These are phyloP conservation scores for Cotesia chilonis DNA, from an alignment of 1,140 invertebrate species.

Conservation along the genomic window DNA sequence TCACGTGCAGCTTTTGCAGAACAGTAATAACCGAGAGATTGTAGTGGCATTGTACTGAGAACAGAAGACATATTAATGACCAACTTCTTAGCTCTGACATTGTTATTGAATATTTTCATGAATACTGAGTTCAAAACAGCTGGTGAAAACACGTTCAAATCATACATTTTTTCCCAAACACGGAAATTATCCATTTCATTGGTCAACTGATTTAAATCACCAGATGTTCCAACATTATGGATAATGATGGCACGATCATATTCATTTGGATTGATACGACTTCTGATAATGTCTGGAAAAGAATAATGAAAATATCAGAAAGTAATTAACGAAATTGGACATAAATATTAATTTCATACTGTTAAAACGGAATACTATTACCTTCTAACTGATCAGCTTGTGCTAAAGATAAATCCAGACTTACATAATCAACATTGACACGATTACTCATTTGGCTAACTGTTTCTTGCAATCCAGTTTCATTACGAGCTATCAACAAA, in stretches of 20 bases:
- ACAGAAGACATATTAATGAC: conserved; percentile 92
- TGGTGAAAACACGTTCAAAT: conserved; percentile 83
- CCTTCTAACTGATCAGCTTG: conserved; percentile 63
- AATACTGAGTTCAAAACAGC: conserved; percentile 82
- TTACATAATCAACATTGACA: conserved; percentile 66
- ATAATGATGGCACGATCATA: conserved; percentile 80
- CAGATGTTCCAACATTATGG: conserved; percentile 90
- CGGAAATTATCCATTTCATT: conserved; percentile 70
- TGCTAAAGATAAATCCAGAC: conserved; percentile 69
- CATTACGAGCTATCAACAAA: conserved; percentile 80
- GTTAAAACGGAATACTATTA: conserved; percentile 34
- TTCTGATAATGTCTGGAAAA: conserved; percentile 47
- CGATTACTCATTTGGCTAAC: conserved; percentile 59
- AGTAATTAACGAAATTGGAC: background rate
- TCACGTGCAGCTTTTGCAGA: conserved; percentile 90
- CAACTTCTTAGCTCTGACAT: conserved; percentile 62
- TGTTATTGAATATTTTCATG: conserved; percentile 68
- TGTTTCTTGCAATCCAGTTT: conserved; percentile 71
- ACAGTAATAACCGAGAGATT: conserved; percentile 83
- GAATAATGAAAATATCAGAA: background rate
- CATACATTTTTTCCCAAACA: conserved; percentile 75
- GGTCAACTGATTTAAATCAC: conserved; percentile 74
- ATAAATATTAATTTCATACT: background rate
- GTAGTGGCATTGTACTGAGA: conserved; percentile 78
- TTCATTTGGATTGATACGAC: conserved; percentile 56